phyloP scores from a whole-genome alignment of 2,888 invertebrate genomes.

The Ophion costatus region DNA sequence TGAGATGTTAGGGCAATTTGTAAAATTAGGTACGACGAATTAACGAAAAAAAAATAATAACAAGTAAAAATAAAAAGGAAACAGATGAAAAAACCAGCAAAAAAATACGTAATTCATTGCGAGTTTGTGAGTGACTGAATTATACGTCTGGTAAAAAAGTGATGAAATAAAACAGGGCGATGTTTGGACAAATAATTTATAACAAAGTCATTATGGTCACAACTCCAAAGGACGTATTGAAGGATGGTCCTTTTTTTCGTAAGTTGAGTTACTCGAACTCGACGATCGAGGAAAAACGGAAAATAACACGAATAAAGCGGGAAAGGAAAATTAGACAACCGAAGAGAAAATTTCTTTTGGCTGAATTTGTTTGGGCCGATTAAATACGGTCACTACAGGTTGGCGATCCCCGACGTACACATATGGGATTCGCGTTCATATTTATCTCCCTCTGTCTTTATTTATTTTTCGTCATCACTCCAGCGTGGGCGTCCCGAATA shows the following conservation, averaged over 20 bases:
- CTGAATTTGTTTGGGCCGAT: conserved; percentile 16
- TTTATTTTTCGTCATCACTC: conserved; percentile 1
- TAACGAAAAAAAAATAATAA: too few species aligned
- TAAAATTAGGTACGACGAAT: too few species aligned
- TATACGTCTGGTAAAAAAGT: too few species aligned
- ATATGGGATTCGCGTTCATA: conserved; percentile 9
- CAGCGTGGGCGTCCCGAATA: conserved; percentile 34
- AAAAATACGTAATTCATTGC: too few species aligned
- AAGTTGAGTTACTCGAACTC: neutral
- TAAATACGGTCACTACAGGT: conserved; percentile 9
- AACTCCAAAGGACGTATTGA: neutral
- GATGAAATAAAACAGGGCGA: too few species aligned
- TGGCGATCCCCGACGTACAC: neutral
- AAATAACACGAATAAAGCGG: neutral
- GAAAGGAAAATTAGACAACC: neutral
- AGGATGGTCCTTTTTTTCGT: neutral
- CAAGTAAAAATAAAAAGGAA: too few species aligned
- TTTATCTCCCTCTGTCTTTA: neutral
- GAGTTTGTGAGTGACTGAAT: too few species aligned
- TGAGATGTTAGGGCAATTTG: too few species aligned
- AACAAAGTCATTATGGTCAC: too few species aligned
- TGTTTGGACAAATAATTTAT: too few species aligned
- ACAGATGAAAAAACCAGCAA: too few species aligned
- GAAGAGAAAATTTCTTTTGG: neutral
- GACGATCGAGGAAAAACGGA: neutral